These are phyloP conservation scores for Riparia riparia DNA, from an alignment of 2,113 vertebrate species.

Conservation along the genomic window DNA sequence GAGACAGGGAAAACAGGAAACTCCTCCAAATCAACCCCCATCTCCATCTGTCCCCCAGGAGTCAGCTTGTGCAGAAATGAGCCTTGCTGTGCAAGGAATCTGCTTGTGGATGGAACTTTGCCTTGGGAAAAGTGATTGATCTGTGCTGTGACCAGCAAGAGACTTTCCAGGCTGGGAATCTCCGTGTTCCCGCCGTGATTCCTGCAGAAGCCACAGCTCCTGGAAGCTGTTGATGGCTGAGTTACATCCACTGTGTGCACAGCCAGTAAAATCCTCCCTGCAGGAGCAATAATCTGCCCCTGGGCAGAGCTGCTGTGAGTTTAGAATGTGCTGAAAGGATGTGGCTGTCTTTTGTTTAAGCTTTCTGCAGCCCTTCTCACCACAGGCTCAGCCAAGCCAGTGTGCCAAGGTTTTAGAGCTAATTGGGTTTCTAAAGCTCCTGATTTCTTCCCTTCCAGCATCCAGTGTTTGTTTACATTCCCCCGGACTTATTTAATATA, in stretches of 20 bases:
- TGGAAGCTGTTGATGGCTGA: background rate
- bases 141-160: background rate
- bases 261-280: background rate
- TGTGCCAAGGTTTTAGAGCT: conserved; percentile 40
- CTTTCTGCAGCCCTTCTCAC: background rate
- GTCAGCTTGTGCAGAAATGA: background rate
- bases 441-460: conserved; percentile 39
- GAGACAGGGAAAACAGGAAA: background rate
- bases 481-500: conserved; percentile 30
- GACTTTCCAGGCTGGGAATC: background rate
- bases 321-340: background rate
- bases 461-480: conserved; percentile 57
- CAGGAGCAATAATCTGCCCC: background rate
- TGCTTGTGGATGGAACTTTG: background rate
- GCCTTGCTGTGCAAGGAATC: background rate
- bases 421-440: conserved; percentile 59
- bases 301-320: background rate
- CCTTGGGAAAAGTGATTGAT: background rate
- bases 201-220: background rate
- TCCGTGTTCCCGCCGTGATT: background rate
- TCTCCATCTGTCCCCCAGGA: background rate
- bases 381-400: conserved; percentile 9
- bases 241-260: background rate
- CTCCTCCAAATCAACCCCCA: background rate
- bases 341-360: background rate